Base-by-base conservation (phyloP, 53 echinoderm and acorn worm species). In the Arbacia lixula region DNA sequence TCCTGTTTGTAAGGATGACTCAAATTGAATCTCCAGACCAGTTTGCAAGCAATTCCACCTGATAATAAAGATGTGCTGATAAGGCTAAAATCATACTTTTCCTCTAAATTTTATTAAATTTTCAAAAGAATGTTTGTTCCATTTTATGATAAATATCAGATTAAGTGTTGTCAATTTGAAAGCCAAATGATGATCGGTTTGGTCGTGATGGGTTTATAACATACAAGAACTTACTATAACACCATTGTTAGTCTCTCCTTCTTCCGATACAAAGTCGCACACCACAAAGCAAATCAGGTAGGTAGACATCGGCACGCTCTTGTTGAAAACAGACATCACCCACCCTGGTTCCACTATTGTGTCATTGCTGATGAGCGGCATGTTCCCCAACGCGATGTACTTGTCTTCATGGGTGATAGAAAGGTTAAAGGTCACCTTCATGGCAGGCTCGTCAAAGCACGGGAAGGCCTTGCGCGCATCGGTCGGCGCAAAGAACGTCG, bases 401-500 rank as follows among this genome's bases (percentile, higher is more conserved):
- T 67, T 21, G 10, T 76, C 62, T 43, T 86, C 66, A 33, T 98
- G 87, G 25, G 86, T 86, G 33, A 98, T 26, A 40, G 85, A 90
- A 50, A 94, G 25, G 17, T 84, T 94, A 52, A 94, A 94, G 58
- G 86, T 89, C n/a, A 94, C 98, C 63, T 98, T 98, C 81, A 91
- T 83, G 72, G 88, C 94, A 2, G 99, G 99, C 50, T 98, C 99
- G 52, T 98, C 94, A 41, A 98, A 98, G 50, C 99, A 98, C 1
- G 99, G 99, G 79, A 98, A 98, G 16, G 94, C 94, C 55, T 85
- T 90, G 14, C 99, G 89, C n/a, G 99, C 94, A 20, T 98, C 88
- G 3, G 94, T 86, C 1, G 99, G 99, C 27, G 94, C 94, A 63
- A 98, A 98, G 78, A 92, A 91, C 1, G 99, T 94, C 40, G 87